A percentile compares a stretch with the other conserved stretches of the same genome.
Evolutionary conservation across 2,888 invertebrate species (phyloP).

Genomic region (Scaeva pyrastri): DNA sequence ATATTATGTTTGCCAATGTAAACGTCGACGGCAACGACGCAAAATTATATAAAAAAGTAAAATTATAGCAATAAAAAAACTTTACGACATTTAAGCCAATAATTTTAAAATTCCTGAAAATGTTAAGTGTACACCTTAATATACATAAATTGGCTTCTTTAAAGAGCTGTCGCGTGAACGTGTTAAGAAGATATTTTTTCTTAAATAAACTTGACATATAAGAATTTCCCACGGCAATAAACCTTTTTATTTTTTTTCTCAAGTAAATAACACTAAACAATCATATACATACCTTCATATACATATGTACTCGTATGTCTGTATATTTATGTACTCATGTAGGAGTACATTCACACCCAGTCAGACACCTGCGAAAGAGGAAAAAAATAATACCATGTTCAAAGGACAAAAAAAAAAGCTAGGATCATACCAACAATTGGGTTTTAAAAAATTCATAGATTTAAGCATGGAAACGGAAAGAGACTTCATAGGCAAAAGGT

Average conservation of each 20-base stretch:
- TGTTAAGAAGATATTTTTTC: too few relatives aligned
- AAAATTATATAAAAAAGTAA: too few relatives aligned
- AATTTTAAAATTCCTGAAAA: not conserved
- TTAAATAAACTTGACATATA: not conserved
- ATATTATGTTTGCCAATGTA: too few relatives aligned
- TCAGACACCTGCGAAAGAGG: not conserved
- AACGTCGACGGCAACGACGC: too few relatives aligned
- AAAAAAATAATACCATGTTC: not conserved
- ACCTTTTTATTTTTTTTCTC: too few relatives aligned
- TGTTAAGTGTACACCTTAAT: not conserved
- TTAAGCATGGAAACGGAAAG: constrained; percentile 36
- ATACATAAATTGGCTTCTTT: not conserved
- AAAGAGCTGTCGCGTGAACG: not conserved
- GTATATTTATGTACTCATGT: not conserved
- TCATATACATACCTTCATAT: too few relatives aligned
- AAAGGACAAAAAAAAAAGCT: not conserved
- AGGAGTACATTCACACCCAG: not conserved
- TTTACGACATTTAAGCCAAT: not conserved
- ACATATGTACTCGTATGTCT: too few relatives aligned
- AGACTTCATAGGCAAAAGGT: constrained; percentile 44
- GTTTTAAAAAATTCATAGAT: constrained; percentile 64
- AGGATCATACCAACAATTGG: not conserved
- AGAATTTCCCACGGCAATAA: constrained; percentile 23
- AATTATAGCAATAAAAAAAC: not conserved
- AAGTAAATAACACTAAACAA: not conserved